Base-by-base conservation (phyloP, 2,797 vertebrate species). In the Luscinia megarhynchos region DNA sequence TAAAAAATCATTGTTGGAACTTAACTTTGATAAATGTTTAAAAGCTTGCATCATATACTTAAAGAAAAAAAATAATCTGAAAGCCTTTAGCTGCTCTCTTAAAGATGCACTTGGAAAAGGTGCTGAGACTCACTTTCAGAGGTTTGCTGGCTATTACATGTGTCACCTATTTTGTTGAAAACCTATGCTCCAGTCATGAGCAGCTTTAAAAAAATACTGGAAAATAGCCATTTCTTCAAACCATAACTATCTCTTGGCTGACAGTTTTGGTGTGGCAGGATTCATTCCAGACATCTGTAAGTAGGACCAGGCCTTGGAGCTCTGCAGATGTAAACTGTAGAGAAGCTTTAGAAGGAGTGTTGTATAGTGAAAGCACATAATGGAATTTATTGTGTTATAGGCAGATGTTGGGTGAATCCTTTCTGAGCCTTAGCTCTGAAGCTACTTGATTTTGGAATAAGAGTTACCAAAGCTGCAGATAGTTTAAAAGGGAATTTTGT, bases 281-380 rank as follows among this genome's bases (percentile, higher is more conserved):
- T 78, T 51, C 76, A n/a, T 92, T 93, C 90, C 86, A 84, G 92
- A 57, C 55, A 50, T 70, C 66, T 75, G 40, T 85, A 68, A 83
- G 41, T 41, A 53, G n/a, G 62, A 87, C 45, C 61, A 83, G 0
- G 16, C 90, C 81, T 95, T 87, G 85, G 62, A 89, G 66, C 46
- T 92, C 43, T 75, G 43, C 15, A 58, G 50, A 59, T 81, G 41
- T 0, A n/a, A 68, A 24, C 38, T 82, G 12, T 5, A 29, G 64
- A 41, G 64, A 62, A 21, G 24, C 50, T 93, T 91, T 77, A 54
- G 75, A 82, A 55, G n/a, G 70, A 72, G 17, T 12, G 11, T 3
- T 40, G 20, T 50, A 21, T 7, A 50, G 45, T 36, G 27, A 73
- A 83, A 80, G 24, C 20, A 17, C 1, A 4, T 64, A 43, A 30